These are phyloP conservation scores for Heterocephalus glaber DNA, from an alignment of 2,113 vertebrate species.

Conservation along the genomic window DNA sequence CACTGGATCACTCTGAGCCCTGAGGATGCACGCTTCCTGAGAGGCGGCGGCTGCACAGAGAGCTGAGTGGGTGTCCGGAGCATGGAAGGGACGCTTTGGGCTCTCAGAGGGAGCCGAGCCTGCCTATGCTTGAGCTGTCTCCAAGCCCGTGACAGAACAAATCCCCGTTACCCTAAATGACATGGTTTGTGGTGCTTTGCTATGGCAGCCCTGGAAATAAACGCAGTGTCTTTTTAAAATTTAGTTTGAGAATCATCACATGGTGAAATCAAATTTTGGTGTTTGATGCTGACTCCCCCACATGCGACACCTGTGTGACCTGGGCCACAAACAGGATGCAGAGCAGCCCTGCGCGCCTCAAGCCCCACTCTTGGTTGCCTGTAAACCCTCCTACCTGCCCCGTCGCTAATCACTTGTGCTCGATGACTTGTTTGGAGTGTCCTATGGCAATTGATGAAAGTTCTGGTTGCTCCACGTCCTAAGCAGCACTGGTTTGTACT, in stretches of 20 bases:
- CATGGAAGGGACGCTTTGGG: too few relatives aligned
- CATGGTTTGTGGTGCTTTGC: not conserved
- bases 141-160: not conserved
- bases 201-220: not conserved
- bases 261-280: not conserved
- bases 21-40: fast-evolving
- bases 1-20: too few relatives aligned
- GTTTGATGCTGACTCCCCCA: not conserved
- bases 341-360: too few relatives aligned
- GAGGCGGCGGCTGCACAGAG: not conserved
- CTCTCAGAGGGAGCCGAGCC: too few relatives aligned
- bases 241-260: not conserved
- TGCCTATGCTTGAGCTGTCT: not conserved
- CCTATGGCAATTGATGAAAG: not conserved
- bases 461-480: not conserved
- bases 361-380: fast-evolving
- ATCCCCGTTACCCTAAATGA: not conserved
- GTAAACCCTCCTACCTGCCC: too few relatives aligned
- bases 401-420: not conserved
- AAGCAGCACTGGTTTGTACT: not conserved
- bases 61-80: too few relatives aligned
- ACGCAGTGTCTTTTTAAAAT: not conserved
- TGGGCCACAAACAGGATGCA: not conserved
- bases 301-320: not conserved
- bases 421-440: not conserved